Evolutionary conservation across 2,797 vertebrate species (phyloP).

Genomic region (Yasuhikotakia modesta): DNA sequence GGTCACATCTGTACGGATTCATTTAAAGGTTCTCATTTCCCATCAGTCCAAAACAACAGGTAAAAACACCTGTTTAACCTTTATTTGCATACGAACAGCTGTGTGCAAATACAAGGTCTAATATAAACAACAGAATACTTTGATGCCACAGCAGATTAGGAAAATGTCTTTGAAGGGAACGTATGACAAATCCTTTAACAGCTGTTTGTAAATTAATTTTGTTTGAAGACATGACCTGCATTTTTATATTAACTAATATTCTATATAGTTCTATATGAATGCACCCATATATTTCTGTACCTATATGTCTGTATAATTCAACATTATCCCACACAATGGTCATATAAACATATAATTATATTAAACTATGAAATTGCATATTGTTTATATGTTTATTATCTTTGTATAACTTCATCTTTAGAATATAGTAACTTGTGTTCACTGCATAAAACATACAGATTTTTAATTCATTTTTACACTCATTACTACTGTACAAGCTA

Average conservation of each 20-base stretch:
- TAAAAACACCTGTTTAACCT: slow-evolving; percentile 31
- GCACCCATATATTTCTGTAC: too few species aligned
- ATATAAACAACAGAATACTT: background rate
- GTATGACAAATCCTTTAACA: background rate
- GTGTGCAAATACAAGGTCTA: background rate
- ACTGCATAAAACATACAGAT: slow-evolving; percentile 24
- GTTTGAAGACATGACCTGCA: background rate
- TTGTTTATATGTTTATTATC: too few species aligned
- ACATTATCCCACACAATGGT: too few species aligned
- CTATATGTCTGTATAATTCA: too few species aligned
- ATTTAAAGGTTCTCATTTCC: slow-evolving; percentile 48
- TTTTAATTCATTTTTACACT: slow-evolving; percentile 26
- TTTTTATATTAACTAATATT: background rate
- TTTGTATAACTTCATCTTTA: too few species aligned
- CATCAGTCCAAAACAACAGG: slow-evolving; percentile 49
- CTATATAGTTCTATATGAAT: too few species aligned
- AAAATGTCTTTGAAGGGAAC: background rate
- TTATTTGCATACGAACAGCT: slow-evolving; percentile 28
- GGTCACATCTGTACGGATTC: slow-evolving; percentile 54
- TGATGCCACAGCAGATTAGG: background rate
- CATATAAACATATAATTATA: too few species aligned
- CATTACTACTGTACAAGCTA: slow-evolving; percentile 16
- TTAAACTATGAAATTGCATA: too few species aligned
- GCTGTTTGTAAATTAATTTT: background rate
- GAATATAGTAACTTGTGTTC: background rate